Evolutionary conservation across 2,113 vertebrate genomes (phyloP).

Genomic region (Plectropomus leopardus): DNA sequence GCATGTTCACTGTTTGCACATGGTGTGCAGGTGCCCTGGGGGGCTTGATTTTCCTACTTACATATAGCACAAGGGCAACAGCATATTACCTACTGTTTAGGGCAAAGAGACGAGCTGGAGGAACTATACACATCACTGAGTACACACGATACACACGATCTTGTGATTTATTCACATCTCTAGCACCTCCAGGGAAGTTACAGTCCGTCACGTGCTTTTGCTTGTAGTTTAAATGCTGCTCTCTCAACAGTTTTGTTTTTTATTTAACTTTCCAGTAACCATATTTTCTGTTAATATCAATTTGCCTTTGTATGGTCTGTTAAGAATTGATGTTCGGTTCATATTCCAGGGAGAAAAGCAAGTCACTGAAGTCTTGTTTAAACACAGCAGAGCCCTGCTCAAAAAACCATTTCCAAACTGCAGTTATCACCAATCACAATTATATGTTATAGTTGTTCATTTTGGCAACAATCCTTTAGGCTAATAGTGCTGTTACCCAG

Average conservation of each 20-base stretch:
- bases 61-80: slow-evolving; percentile 38
- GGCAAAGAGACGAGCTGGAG: slow-evolving; percentile 23
- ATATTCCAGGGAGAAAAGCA: slow-evolving; percentile 15
- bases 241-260: slow-evolving; percentile 13
- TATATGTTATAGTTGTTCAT: neutral
- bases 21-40: slow-evolving; percentile 2
- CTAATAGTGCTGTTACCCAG: neutral
- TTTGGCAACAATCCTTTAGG: slow-evolving; percentile 10
- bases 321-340: neutral
- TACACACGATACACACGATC: slow-evolving; percentile 42
- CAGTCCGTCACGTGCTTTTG: neutral
- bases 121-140: slow-evolving; percentile 40
- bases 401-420: slow-evolving; percentile 9
- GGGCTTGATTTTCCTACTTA: slow-evolving; percentile 24
- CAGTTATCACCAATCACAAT: neutral
- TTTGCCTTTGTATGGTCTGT: slow-evolving; percentile 22
- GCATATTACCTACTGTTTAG: slow-evolving; percentile 36
- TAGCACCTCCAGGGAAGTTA: slow-evolving; percentile 37
- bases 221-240: slow-evolving; percentile 22
- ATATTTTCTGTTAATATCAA: slow-evolving; percentile 6
- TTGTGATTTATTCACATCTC: slow-evolving; percentile 59
- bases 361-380: slow-evolving; percentile 16
- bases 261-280: slow-evolving; percentile 16
- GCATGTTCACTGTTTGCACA: slow-evolving; percentile 31
- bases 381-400: neutral